phyloP scores from a whole-genome alignment of 2,797 vertebrate species.

The Perodicticus potto region DNA sequence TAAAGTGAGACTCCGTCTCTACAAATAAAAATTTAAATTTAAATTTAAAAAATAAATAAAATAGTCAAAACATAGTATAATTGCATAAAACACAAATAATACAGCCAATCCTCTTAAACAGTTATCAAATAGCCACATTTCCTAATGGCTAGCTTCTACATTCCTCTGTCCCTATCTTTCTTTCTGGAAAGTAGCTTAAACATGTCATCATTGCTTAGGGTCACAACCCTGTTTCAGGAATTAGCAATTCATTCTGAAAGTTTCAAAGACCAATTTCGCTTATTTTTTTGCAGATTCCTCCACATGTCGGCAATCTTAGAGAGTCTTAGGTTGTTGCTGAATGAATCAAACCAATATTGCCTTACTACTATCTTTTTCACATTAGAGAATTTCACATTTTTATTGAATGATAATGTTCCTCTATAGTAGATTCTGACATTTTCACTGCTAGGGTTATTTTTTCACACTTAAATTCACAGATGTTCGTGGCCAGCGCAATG shows the following conservation, averaged over 20 bases:
- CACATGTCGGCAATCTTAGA: background rate
- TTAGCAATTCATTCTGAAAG: background rate
- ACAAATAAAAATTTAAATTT: too few relatives aligned
- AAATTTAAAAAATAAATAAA: too few relatives aligned
- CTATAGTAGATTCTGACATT: background rate
- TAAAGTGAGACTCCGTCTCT: too few relatives aligned
- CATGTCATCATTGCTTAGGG: background rate
- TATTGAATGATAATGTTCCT: background rate
- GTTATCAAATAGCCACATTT: background rate
- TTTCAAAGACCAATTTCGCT: constrained; percentile 17
- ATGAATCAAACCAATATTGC: background rate
- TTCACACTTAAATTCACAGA: constrained; percentile 27
- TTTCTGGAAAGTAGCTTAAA: background rate
- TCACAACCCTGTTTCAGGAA: background rate
- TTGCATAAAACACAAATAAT: background rate
- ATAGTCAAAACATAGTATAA: background rate
- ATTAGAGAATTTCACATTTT: constrained; percentile 33
- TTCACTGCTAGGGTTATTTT: constrained; percentile 49
- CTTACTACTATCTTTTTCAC: background rate
- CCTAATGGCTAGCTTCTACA: background rate
- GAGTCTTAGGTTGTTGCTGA: background rate
- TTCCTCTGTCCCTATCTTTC: background rate
- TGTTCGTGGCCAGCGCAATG: background rate
- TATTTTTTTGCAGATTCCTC: background rate
- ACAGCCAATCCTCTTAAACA: background rate